Evolutionary conservation across 1,140 invertebrate species (phyloP).

Genomic region (Bombus sibiricus): DNA sequence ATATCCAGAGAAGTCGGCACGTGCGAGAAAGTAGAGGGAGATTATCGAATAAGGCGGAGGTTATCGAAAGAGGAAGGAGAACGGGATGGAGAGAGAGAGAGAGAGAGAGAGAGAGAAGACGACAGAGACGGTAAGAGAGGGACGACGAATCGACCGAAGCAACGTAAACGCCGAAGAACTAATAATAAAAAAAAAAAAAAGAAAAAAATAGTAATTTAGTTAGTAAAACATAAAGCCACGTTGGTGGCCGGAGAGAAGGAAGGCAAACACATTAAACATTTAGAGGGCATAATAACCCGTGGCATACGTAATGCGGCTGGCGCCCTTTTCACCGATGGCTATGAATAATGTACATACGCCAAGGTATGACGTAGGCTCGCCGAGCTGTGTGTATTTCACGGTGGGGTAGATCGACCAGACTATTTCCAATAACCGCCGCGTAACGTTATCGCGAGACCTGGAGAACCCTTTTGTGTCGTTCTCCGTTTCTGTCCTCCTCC

Average conservation of each 20-base stretch:
- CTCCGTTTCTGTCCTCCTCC: conserved; percentile 18
- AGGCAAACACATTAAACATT: conserved; percentile 84
- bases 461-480: conserved; percentile 51
- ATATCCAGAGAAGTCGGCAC: not conserved
- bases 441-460: conserved; percentile 59
- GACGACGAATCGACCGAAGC: conserved; percentile 80
- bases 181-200: conserved; percentile 79
- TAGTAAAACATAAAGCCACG: conserved; percentile 83
- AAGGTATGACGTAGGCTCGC: conserved; percentile 78
- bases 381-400: conserved; percentile 70
- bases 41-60: too few relatives aligned
- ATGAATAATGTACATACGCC: conserved; percentile 82
- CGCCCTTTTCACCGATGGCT: conserved; percentile 82
- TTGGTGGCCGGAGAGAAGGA: conserved; percentile 80
- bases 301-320: conserved; percentile 81
- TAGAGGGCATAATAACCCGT: conserved; percentile 83
- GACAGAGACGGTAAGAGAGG: not conserved
- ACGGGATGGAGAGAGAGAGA: accelerated
- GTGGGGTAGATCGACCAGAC: conserved; percentile 69
- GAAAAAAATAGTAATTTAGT: conserved; percentile 83
- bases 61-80: not conserved
- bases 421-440: conserved; percentile 68
- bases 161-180: conserved; percentile 80
- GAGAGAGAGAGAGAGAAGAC: accelerated
- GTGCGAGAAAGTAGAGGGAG: not conserved